Evolutionary conservation across 1,140 invertebrate species (phyloP).

Genomic region (Conopomorpha cramerella): DNA sequence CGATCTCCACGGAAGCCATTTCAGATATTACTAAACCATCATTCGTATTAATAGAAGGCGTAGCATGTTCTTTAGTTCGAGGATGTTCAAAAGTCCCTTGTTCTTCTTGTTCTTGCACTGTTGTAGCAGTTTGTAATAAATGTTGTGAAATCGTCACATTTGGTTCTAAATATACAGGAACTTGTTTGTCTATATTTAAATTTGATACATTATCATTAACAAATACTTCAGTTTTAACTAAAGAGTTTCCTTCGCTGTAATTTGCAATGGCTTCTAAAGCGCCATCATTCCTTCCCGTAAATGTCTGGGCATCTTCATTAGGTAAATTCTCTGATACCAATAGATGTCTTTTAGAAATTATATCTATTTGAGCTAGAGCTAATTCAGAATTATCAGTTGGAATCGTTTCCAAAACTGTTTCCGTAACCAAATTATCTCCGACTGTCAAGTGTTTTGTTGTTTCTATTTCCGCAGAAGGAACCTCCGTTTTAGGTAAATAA

Average conservation of each 20-base stretch:
- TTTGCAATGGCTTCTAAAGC: slow-evolving; percentile 1
- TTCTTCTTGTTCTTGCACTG: slow-evolving; percentile 24
- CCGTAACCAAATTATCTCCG: no score
- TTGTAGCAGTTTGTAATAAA: slow-evolving; percentile 19
- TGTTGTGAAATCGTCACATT: slow-evolving; percentile 10
- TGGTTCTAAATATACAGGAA: slow-evolving; percentile 11
- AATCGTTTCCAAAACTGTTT: no score
- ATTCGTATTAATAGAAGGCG: slow-evolving; percentile 14
- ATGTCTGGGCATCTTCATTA: background rate
- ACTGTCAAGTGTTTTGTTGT: no score
- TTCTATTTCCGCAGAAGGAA: no score
- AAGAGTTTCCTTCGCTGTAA: slow-evolving; percentile 8
- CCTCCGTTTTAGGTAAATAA: no score
- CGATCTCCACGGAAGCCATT: slow-evolving; percentile 15
- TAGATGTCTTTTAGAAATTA: no score
- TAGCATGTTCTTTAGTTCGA: slow-evolving; percentile 15
- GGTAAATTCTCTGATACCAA: background rate
- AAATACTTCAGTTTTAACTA: slow-evolving; percentile 15
- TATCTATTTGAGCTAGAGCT: no score
- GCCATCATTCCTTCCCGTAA: background rate
- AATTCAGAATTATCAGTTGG: no score
- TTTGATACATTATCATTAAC: slow-evolving; percentile 17
- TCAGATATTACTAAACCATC: slow-evolving; percentile 22
- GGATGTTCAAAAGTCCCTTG: slow-evolving; percentile 14
- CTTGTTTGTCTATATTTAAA: slow-evolving; percentile 6